Evolutionary conservation across 2,888 invertebrate species (phyloP).

Genomic region (Hofmannophila pseudospretella): DNA sequence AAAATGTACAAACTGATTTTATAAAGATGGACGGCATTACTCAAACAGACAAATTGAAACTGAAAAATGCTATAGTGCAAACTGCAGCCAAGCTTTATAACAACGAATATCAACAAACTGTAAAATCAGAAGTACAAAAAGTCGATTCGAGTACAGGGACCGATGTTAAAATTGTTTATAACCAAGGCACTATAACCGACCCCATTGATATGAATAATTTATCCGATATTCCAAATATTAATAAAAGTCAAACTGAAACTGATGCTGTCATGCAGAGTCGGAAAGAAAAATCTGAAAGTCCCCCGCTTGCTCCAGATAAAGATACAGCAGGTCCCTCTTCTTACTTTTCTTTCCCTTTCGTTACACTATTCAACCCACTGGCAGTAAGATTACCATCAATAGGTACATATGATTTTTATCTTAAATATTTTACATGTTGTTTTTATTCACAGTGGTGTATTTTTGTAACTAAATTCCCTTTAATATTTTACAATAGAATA

Average conservation of each 20-base stretch:
- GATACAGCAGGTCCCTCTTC: conserved; percentile 32
- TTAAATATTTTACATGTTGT: conserved; percentile 23
- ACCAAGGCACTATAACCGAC: conserved; percentile 31
- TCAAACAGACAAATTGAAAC: conserved; percentile 56
- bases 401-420: conserved; percentile 52
- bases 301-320: conserved; percentile 63
- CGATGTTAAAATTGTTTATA: conserved; percentile 22
- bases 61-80: conserved; percentile 44
- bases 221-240: conserved; percentile 17
- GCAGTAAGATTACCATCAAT: conserved; percentile 68
- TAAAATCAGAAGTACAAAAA: conserved; percentile 24
- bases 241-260: conserved; percentile 9
- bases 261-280: conserved; percentile 13
- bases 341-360: conserved; percentile 54
- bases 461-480: conserved; percentile 27
- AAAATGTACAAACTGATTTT: conserved; percentile 50
- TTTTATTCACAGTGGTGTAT: conserved; percentile 32
- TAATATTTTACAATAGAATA: conserved; percentile 27
- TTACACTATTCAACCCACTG: conserved; percentile 67
- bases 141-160: conserved; percentile 43
- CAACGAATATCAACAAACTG: conserved; percentile 44
- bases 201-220: conserved; percentile 12
- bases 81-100: conserved; percentile 36
- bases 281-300: conserved; percentile 65
- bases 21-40: conserved; percentile 33